Percentiles rank a stretch among this genome's conserved stretches.
These are phyloP conservation scores for Trachemys scripta DNA, from an alignment of 2,113 vertebrate species.

Conservation along the genomic window DNA sequence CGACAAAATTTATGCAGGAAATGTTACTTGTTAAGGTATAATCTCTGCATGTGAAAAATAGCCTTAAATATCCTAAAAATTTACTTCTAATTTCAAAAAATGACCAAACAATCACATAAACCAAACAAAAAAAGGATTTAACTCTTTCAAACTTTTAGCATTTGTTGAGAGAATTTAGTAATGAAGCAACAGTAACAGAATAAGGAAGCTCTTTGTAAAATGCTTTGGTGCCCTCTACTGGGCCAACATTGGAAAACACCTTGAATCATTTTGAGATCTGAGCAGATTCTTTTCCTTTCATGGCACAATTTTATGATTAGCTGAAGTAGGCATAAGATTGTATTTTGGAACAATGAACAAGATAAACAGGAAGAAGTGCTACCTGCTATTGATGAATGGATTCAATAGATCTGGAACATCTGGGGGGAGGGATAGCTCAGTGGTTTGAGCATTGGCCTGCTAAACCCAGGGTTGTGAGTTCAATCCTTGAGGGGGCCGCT, in stretches of 20 bases:
- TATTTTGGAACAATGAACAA: background rate
- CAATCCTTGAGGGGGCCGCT: too few relatives aligned
- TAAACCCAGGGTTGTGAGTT: too few relatives aligned
- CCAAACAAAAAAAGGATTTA: background rate
- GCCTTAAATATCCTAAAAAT: background rate
- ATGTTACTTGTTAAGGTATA: background rate
- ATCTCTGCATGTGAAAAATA: slow-evolving; percentile 27
- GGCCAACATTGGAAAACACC: background rate
- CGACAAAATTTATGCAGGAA: slow-evolving; percentile 8
- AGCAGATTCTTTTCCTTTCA: background rate
- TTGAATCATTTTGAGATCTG: rapidly evolving
- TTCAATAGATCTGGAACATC: rapidly evolving
- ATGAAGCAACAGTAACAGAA: background rate
- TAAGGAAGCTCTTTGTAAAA: background rate
- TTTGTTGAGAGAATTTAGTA: background rate
- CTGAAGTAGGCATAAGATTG: background rate
- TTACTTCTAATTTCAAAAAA: background rate
- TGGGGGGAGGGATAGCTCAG: too few relatives aligned
- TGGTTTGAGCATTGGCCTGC: too few relatives aligned
- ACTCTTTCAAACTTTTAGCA: background rate
- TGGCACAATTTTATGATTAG: background rate
- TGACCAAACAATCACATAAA: slow-evolving; percentile 7
- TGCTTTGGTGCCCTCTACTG: slow-evolving; percentile 77
- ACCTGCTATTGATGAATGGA: rapidly evolving
- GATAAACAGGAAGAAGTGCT: background rate